Evolutionary conservation across 2,797 vertebrate species (phyloP).

Genomic region (Gadopsis bispinosus): DNA sequence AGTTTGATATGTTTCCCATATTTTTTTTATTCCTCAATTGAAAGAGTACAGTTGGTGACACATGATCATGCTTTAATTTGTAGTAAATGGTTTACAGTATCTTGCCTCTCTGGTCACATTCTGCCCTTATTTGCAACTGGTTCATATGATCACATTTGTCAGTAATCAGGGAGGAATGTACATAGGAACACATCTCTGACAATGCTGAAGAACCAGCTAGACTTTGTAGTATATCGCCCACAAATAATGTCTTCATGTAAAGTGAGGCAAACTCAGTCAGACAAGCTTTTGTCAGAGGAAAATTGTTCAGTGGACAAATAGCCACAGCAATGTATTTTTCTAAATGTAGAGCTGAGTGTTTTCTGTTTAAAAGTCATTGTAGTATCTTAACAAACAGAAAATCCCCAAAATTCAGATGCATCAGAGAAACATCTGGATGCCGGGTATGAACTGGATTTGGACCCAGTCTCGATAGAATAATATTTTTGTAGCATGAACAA

Average conservation of each 20-base stretch:
- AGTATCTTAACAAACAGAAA: neutral
- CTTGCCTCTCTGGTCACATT: neutral
- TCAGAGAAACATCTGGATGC: constrained; percentile 5
- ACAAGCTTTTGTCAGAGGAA: constrained; percentile 46
- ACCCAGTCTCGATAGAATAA: neutral
- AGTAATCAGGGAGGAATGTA: neutral
- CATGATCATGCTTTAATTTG: neutral
- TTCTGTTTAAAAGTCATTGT: constrained; percentile 25
- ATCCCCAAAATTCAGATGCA: neutral
- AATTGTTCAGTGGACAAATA: constrained; percentile 45
- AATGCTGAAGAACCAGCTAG: constrained; percentile 7
- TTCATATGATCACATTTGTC: constrained; percentile 10
- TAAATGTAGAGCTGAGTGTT: constrained; percentile 31
- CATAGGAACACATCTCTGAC: neutral
- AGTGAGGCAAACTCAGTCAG: constrained; percentile 28
- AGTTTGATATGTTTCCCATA: neutral
- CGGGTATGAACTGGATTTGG: neutral
- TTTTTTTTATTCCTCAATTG: neutral
- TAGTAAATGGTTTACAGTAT: neutral
- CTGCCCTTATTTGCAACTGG: neutral
- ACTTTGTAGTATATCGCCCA: neutral
- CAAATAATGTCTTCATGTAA: constrained; percentile 7
- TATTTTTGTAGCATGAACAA: too few species aligned
- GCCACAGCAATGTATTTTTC: constrained; percentile 42
- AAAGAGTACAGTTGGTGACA: neutral